Evolutionary conservation across 2,113 vertebrate species (phyloP), one percentile per base, ranked within the genome.

Genomic region (Cromileptes altivelis): DNA sequence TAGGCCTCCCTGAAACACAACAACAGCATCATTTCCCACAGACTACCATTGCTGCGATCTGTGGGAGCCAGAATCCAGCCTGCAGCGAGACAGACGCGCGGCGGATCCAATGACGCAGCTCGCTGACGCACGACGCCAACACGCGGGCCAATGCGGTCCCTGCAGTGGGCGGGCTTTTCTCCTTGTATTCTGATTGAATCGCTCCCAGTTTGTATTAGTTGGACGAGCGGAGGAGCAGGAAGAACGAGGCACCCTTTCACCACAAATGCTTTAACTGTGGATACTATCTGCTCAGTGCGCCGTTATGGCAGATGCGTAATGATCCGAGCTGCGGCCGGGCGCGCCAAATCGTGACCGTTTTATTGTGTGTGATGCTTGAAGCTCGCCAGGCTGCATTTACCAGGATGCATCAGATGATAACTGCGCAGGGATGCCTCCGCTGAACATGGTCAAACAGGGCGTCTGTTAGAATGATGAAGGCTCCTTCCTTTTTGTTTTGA

Each of bases 191-290:
- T 79, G 89, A 91, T 91, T 94, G 82, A 92, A 86, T 86, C 89
- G 25, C 79, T 85, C 79, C 42, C 84, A 56, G 91, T 90, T 85
- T 89, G 81, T 89, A 78, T 91, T 88, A 93, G 87, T 94, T 89
- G 72, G 75, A 88, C 70, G 81, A 81, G 78, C 77, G n/a, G 78
- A 37, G 60, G 62, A 75, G 75, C 78, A 62, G 87, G 50, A 80
- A 74, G 74, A 75, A 49, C 5, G 23, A 6, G 17, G 61, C 33
- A 42, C 61, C 37, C 57, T 69, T 33, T 6, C 33, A 37, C 11
- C 50, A 3, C 40, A 27, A 37, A 50, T 40, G 25, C 58, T 19
- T 17, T 61, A 1, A 62, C 76, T 23, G 57, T 79, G 62, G 58
- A 75, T 53, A 42, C 64, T 14, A 45, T 6, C 18, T 1, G 8